Percentiles rank a stretch among this genome's conserved stretches.
Evolutionary conservation across 2,888 invertebrate species (phyloP).

Genomic region (Drosophila neoperkinsi): DNA sequence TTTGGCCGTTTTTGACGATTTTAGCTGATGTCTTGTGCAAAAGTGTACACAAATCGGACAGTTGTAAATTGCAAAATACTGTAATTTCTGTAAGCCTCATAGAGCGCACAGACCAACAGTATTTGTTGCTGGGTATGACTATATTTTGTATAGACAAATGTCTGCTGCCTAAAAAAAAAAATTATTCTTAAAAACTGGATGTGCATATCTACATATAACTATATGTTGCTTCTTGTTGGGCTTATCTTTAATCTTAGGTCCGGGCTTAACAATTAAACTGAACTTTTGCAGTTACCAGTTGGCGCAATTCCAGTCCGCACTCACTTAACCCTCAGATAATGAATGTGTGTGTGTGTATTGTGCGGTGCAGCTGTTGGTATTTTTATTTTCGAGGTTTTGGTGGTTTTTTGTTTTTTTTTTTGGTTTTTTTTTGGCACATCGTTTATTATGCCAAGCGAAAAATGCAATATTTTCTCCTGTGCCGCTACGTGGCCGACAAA

Average conservation of each 20-base stretch:
- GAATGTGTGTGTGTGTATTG: constrained; percentile 20
- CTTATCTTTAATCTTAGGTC: background rate
- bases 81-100: constrained; percentile 32
- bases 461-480: constrained; percentile 79
- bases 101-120: constrained; percentile 20
- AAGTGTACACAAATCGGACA: constrained; percentile 30
- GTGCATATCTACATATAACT: background rate
- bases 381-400: constrained; percentile 49
- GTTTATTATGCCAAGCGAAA: constrained; percentile 84
- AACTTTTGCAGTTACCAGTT: constrained; percentile 15
- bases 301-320: constrained; percentile 14
- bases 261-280: constrained; percentile 25
- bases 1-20: constrained; percentile 59
- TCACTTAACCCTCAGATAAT: constrained; percentile 20
- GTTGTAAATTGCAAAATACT: constrained; percentile 48
- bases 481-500: constrained; percentile 79
- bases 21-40: constrained; percentile 54
- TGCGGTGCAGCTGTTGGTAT: constrained; percentile 58
- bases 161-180: background rate
- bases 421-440: constrained; percentile 76
- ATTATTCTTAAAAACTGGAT: background rate
- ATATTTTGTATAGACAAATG: background rate
- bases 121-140: background rate
- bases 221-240: background rate
- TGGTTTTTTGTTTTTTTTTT: constrained; percentile 75